Evolutionary conservation across 2,797 vertebrate genomes (phyloP), one percentile per base, ranked within the genome.

Genomic region (Gallinago nigripennis): DNA sequence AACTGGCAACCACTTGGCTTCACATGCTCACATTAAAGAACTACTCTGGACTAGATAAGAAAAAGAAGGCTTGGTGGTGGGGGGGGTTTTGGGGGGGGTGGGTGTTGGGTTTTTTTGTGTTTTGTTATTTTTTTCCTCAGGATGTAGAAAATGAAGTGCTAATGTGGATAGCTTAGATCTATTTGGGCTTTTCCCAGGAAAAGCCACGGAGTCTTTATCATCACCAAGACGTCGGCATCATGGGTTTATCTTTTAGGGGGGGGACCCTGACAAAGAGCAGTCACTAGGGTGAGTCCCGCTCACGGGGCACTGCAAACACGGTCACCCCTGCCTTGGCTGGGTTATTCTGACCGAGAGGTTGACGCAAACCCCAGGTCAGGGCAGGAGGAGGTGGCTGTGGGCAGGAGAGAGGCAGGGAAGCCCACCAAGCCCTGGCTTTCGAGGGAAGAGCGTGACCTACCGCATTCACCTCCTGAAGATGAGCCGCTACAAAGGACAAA

Each of bases 401-500:
- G 71, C 61, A 81, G 68, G 41, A 86, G 50, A n/a, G 16, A 46
- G 53, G 39, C 85, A 88, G 82, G 78, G 73, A 81, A 75, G 11
- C 57, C 45, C 2, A 1, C 68, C 51, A 19, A 51, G 37, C 45
- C 45, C 24, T 2, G 2, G 83, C 82, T 95, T 95, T 90, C 48
- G 4, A 96, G 92, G 94, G 91, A 96, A 61, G 66, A 90, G 20
- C 0, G 0, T 15, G 75, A 78, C 76, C 72, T 71, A 3, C 90
- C 64, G 68, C 56, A 1, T 76, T 76, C 82, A 82, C 39, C 63
- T 82, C 69, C 86, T 64, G 19, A 51, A 65, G 60, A 69, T 0
- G 0, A 86, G 82, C 75, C 4, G 33, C 86, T 71, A 77, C 88
- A 91, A 94, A 93, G 83, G 64, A 71, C 68, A 68, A 84, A 86